A percentile compares a stretch with the other conserved stretches of the same genome.
Conservation (phyloP, 2,888 invertebrate species). For the Bhutanitis thaidina region DNA sequence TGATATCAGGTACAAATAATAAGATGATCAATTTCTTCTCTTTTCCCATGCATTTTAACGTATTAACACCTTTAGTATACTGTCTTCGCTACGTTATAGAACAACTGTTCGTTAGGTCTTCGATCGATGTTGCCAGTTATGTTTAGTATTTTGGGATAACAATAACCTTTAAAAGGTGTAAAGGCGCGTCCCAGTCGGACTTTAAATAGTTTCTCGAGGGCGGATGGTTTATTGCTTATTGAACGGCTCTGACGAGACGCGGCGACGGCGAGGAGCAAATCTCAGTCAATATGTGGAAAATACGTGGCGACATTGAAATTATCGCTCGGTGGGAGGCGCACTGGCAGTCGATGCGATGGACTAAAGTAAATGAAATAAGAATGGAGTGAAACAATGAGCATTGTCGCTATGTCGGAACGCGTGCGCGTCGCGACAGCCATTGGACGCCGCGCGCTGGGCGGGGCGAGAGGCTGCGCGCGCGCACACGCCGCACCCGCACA, state of each 20-base stretch:
- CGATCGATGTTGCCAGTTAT: slow-evolving; percentile 24
- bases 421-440: slow-evolving; percentile 48
- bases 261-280: slow-evolving; percentile 43
- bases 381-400: slow-evolving; percentile 73
- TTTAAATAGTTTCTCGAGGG: slow-evolving; percentile 75
- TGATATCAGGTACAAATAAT: no score
- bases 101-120: slow-evolving; percentile 7
- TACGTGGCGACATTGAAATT: slow-evolving; percentile 74
- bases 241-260: slow-evolving; percentile 74
- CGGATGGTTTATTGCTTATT: slow-evolving; percentile 79
- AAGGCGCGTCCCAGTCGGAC: slow-evolving; percentile 66
- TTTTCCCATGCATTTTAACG: no score
- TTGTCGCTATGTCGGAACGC: slow-evolving; percentile 56
- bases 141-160: slow-evolving; percentile 68
- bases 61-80: background rate
- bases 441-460: slow-evolving; percentile 53
- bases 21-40: no score
- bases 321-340: slow-evolving; percentile 74
- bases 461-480: slow-evolving; percentile 76
- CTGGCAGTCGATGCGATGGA: slow-evolving; percentile 49
- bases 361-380: slow-evolving; percentile 69
- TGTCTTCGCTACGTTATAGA: slow-evolving; percentile 12
- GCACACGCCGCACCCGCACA: slow-evolving; percentile 75
- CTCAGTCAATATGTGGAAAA: slow-evolving; percentile 74
- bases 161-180: slow-evolving; percentile 78